Base-by-base conservation (phyloP, 2,888 invertebrate species). In the Zootermopsis nevadensis region DNA sequence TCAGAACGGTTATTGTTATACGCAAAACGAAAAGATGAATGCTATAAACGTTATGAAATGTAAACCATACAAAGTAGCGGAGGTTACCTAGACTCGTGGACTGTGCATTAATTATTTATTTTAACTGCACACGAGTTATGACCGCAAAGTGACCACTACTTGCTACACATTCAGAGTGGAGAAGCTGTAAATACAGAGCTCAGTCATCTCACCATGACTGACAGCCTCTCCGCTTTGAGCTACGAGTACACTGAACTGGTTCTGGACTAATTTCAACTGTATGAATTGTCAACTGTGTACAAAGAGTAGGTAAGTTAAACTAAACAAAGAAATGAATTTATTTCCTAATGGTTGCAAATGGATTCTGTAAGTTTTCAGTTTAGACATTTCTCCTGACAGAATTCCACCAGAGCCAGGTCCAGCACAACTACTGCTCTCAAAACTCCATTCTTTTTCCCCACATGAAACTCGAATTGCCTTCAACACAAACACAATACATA, bases 11-110 rank as follows among this genome's bases (percentile, higher is more conserved):
- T 66, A 79, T 79, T 79, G 79, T 79, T 79, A 74, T n/a, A 69
- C 22, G 69, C 27, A 19, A 66, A 31, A 33, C 69, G 27, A 66
- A 79, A 79, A 79, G 79, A 79, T 66, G 79, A 79, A 79, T 79
- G 79, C 38, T 79, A 66, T n/a, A 66, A 79, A 79, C 60, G 79
- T 79, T 79, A 33, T n/a, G 79, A 79, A 79, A 79, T 79, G 79
- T 79, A 66, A 60, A 66, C 79, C n/a, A 1, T 38, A 74, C 74
- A 74, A 74, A 74, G 38, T 27, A 33, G 31, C 31, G 12, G 66
- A 4, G 66, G 30, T 12, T 8, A 66, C 22, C 33, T 19, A 31
- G 19, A 1, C n/a, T 27, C 33, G 31, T 22, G 22, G 69, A 33
- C 60, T 6, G 19, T 22, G 79, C 55, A 60, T 79, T 60, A 79